Base-by-base conservation (phyloP, 2,888 invertebrate species). In the Cordilura impudica region DNA sequence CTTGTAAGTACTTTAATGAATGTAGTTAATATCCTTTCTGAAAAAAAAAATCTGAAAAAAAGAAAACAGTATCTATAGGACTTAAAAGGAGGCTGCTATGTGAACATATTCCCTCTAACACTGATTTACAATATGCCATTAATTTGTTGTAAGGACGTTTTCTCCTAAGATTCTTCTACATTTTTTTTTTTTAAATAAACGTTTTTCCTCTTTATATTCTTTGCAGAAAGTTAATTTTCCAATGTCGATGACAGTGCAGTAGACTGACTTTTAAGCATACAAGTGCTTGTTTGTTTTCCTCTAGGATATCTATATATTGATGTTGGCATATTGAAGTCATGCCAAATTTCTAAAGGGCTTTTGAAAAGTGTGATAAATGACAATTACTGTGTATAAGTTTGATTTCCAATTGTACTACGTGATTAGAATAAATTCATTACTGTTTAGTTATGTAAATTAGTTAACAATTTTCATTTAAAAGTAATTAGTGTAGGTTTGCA, bases 1-100 rank as follows among this genome's bases (percentile, higher is more conserved):
- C 70, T 70, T 65, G 51, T 78, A 78, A 74, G 78, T 74, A 65
- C 69, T 78, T 73, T 70, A 78, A 78, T 73, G 73, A 78, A 78
- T 70, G 65, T 78, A 74, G 53, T 74, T 78, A 74, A 74, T 61
- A 67, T 67, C 67, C 45, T 67, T 60, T 67, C 61, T 29, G n/a
- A 54, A 18, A 54, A 16, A 18, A 35, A 23, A 49, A 21, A 26
- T 7, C 16, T 1, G n/a, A 5, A 29, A 51, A 43, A 12, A 26
- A 19, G 16, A 2, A 26, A 29, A 8, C 2, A 18, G 47, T 10
- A 18, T 14, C 21, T 3, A 0, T 5, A 29, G 7, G 10, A 12
- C 26, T 47, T 39, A 5, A 45, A 7, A 39, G 18, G 8, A 10
- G 2, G 21, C n/a, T 31, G 8, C 31, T 10, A 31, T 31, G 31